Conservation (phyloP, 2,888 invertebrate species). For the Eucera pruinosa region DNA sequence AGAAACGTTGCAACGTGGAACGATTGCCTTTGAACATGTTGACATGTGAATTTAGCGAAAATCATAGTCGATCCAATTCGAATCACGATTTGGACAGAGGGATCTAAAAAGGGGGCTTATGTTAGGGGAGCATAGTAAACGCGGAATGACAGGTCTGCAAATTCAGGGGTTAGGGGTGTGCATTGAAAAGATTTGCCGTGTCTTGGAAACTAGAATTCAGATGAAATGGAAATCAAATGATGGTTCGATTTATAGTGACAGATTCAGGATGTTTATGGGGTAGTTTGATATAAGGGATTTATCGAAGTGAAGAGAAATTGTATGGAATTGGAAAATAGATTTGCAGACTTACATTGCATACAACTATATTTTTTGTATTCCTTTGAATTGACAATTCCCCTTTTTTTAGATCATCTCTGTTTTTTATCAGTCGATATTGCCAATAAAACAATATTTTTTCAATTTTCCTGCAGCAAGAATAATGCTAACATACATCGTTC, state of each 20-base stretch:
- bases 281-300: not conserved
- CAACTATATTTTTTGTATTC: not conserved
- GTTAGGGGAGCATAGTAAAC: not conserved
- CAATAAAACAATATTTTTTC: too few relatives aligned
- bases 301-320: too few relatives aligned
- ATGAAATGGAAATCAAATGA: not conserved
- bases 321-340: too few relatives aligned
- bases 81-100: not conserved
- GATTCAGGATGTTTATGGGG: not conserved
- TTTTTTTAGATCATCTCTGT: not conserved
- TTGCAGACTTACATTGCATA: not conserved
- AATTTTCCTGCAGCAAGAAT: too few relatives aligned
- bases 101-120: not conserved
- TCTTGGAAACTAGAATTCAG: fast-evolving
- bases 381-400: not conserved
- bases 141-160: too few relatives aligned
- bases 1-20: too few relatives aligned
- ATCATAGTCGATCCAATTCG: too few relatives aligned
- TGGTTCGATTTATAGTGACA: not conserved
- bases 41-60: too few relatives aligned
- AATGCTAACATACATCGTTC: too few relatives aligned
- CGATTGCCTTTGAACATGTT: too few relatives aligned
- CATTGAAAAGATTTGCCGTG: too few relatives aligned
- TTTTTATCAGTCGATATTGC: not conserved
- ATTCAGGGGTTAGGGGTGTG: not conserved